These are phyloP conservation scores for Dryobotodes eremita DNA, from an alignment of 2,888 invertebrate species.

Conservation along the genomic window DNA sequence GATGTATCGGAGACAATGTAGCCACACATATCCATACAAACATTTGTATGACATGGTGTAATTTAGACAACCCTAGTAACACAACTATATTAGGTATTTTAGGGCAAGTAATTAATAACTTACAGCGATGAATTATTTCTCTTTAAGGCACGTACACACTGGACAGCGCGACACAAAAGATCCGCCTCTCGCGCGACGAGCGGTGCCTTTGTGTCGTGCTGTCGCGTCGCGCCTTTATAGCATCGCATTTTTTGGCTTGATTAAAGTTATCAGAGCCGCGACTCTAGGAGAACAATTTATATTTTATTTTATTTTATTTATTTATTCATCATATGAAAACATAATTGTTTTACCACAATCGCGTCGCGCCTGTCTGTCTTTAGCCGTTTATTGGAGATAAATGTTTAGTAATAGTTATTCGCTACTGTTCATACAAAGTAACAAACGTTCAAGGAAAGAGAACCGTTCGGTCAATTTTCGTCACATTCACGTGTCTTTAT, in stretches of 20 bases:
- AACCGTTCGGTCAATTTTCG: neutral
- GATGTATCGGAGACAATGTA: constrained; percentile 67
- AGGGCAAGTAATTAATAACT: neutral
- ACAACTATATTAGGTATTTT: neutral
- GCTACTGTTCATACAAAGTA: neutral
- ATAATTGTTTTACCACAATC: too few relatives aligned
- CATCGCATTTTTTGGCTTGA: neutral
- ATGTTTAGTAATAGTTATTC: neutral
- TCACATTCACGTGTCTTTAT: neutral
- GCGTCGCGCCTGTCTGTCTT: neutral
- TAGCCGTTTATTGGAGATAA: neutral
- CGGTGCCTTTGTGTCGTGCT: too few relatives aligned
- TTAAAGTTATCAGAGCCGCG: neutral
- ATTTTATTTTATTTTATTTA: too few relatives aligned
- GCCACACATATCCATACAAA: constrained; percentile 14
- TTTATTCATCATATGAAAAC: too few relatives aligned
- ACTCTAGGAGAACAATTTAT: too few relatives aligned
- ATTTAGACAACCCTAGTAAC: neutral
- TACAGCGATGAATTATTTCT: neutral
- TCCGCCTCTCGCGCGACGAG: too few relatives aligned
- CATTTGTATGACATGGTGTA: constrained; percentile 3
- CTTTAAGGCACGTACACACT: too few relatives aligned
- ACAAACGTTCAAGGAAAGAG: neutral
- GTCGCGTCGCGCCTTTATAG: too few relatives aligned
- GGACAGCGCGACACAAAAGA: too few relatives aligned